A percentile compares a stretch with the other conserved stretches of the same genome.
phyloP scores from a whole-genome alignment of 2,113 vertebrate species.

The Pagrus major region DNA sequence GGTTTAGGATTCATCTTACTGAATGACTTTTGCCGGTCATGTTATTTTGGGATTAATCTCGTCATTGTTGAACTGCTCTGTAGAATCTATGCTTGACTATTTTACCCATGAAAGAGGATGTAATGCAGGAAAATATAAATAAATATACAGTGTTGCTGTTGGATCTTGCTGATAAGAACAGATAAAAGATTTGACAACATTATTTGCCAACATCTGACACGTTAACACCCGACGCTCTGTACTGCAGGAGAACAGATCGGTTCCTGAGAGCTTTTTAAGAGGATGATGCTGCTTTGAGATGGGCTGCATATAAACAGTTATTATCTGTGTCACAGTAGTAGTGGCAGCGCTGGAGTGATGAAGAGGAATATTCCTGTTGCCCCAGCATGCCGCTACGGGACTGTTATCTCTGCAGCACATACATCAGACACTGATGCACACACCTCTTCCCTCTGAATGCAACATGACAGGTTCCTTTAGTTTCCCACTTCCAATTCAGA shows the following conservation, averaged over 20 bases:
- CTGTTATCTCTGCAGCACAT: slow-evolving; percentile 78
- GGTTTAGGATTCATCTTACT: not conserved
- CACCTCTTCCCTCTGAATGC: slow-evolving; percentile 76
- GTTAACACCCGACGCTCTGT: slow-evolving; percentile 31
- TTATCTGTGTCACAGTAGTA: slow-evolving; percentile 70
- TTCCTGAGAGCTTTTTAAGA: slow-evolving; percentile 62
- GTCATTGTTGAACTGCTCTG: not conserved
- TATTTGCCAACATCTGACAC: slow-evolving; percentile 53
- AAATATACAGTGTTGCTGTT: not conserved
- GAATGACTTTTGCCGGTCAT: not conserved
- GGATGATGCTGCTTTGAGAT: slow-evolving; percentile 57
- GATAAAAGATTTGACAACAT: slow-evolving; percentile 41
- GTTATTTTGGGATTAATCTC: slow-evolving; percentile 33
- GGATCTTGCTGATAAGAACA: slow-evolving; percentile 39
- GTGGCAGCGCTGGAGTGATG: slow-evolving; percentile 65
- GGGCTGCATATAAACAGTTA: slow-evolving; percentile 63
- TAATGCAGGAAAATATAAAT: not conserved
- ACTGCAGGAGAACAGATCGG: slow-evolving; percentile 30
- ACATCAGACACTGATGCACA: slow-evolving; percentile 72
- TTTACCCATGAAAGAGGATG: not conserved
- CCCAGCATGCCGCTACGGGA: slow-evolving; percentile 61
- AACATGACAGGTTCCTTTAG: slow-evolving; percentile 80
- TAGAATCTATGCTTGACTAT: not conserved
- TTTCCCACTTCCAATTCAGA: slow-evolving; percentile 74
- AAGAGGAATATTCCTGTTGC: slow-evolving; percentile 71